Evolutionary conservation across 2,797 vertebrate genomes (phyloP).

Genomic region (Sebastes trivittatus): DNA sequence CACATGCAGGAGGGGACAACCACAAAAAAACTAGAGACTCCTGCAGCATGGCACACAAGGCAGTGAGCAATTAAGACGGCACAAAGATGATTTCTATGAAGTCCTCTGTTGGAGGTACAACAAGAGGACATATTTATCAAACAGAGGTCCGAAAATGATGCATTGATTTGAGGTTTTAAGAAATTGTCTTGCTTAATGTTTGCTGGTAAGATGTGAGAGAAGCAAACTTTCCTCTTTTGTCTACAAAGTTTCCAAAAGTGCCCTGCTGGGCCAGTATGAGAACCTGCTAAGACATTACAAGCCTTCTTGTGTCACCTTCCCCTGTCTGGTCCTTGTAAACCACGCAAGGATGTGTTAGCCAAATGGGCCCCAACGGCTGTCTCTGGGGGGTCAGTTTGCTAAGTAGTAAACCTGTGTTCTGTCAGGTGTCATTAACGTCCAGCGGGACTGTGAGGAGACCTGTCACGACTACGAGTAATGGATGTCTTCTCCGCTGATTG

Average conservation of each 20-base stretch:
- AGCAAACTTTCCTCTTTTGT: slow-evolving; percentile 9
- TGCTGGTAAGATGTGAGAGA: not conserved
- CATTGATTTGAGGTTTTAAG: not conserved
- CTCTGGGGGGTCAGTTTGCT: slow-evolving; percentile 71
- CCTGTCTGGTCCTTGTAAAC: slow-evolving; percentile 55
- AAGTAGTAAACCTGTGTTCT: slow-evolving; percentile 82
- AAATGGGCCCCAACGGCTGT: slow-evolving; percentile 64
- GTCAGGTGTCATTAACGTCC: slow-evolving; percentile 81
- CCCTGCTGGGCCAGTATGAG: not conserved
- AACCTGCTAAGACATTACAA: slow-evolving; percentile 12
- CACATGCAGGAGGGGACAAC: not conserved
- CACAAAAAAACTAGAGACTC: not conserved
- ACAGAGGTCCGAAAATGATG: not conserved
- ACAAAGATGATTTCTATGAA: slow-evolving; percentile 2
- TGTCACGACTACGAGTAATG: slow-evolving; percentile 78
- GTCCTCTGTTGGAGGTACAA: not conserved
- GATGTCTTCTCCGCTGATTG: slow-evolving; percentile 83
- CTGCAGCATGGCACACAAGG: not conserved
- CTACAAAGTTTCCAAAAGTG: not conserved
- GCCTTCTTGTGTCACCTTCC: slow-evolving; percentile 35
- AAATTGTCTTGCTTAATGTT: not conserved
- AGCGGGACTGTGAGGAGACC: slow-evolving; percentile 69
- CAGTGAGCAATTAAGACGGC: not conserved
- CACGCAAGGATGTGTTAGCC: slow-evolving; percentile 55
- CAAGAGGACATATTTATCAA: not conserved